phyloP scores from a whole-genome alignment of 2,888 invertebrate genomes.

The Hirtodrosophila duncani region DNA sequence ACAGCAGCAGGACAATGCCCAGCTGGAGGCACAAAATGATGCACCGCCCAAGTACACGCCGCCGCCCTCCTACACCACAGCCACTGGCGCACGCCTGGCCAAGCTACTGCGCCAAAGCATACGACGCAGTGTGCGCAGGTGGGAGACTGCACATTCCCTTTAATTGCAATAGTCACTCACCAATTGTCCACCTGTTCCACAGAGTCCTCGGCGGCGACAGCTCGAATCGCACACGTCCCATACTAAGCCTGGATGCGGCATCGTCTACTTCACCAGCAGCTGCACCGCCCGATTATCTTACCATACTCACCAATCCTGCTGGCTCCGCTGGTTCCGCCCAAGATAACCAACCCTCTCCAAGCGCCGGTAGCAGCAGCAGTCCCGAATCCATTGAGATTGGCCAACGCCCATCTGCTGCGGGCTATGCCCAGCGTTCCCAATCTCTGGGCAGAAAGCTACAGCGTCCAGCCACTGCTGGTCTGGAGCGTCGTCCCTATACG shows the following conservation, averaged over 20 bases:
- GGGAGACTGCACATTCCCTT: not conserved
- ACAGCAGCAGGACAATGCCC: constrained; percentile 32
- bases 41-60: constrained; percentile 96
- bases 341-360: constrained; percentile 6
- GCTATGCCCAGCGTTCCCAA: constrained; percentile 61
- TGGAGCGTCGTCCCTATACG: constrained; percentile 63
- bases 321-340: constrained; percentile 7
- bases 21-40: constrained; percentile 80
- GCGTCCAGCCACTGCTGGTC: constrained; percentile 22
- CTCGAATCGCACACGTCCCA: constrained; percentile 53
- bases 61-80: constrained; percentile 94
- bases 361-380: constrained; percentile 30
- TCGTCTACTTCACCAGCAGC: constrained; percentile 34
- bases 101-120: constrained; percentile 87
- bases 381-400: constrained; percentile 65
- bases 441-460: constrained; percentile 67
- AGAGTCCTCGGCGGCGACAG: constrained; percentile 68
- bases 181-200: not conserved
- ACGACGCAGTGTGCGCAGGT: constrained; percentile 86
- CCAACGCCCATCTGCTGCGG: constrained; percentile 36
- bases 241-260: constrained; percentile 54
- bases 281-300: constrained; percentile 73
- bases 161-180: too few species aligned
- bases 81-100: constrained; percentile 90
- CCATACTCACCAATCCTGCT: constrained; percentile 55